phyloP scores from a whole-genome alignment of 2,888 invertebrate species.

The Schizaphis graminum region DNA sequence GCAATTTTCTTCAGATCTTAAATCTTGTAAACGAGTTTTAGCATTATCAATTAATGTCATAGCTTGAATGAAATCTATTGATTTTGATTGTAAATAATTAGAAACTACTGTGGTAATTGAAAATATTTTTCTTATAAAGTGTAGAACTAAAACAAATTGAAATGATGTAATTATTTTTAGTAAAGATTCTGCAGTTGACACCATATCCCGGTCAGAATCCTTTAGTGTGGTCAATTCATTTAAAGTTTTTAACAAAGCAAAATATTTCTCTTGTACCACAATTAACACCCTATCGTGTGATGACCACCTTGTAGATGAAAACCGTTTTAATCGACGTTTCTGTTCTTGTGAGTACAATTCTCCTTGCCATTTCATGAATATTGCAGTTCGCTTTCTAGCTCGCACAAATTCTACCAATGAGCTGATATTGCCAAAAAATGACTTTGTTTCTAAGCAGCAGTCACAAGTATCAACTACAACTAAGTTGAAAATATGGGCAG shows the following conservation, averaged over 20 bases:
- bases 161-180: background rate
- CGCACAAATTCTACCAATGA: conserved; percentile 16
- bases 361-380: background rate
- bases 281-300: background rate
- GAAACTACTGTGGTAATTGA: background rate
- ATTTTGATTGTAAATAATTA: background rate
- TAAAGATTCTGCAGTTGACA: background rate
- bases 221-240: background rate
- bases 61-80: background rate
- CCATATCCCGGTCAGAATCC: background rate
- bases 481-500: conserved; percentile 3
- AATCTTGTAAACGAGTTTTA: background rate
- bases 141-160: background rate
- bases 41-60: background rate
- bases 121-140: background rate
- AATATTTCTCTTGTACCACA: too few relatives aligned
- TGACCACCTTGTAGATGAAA: conserved; percentile 4
- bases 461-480: conserved; percentile 8
- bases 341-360: background rate
- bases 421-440: background rate
- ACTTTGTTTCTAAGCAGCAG: background rate
- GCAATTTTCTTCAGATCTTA: background rate
- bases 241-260: background rate
- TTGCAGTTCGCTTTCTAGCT: background rate
- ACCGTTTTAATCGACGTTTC: background rate